phyloP scores from a whole-genome alignment of 2,888 invertebrate genomes.

The Drosophila trichaetosa region DNA sequence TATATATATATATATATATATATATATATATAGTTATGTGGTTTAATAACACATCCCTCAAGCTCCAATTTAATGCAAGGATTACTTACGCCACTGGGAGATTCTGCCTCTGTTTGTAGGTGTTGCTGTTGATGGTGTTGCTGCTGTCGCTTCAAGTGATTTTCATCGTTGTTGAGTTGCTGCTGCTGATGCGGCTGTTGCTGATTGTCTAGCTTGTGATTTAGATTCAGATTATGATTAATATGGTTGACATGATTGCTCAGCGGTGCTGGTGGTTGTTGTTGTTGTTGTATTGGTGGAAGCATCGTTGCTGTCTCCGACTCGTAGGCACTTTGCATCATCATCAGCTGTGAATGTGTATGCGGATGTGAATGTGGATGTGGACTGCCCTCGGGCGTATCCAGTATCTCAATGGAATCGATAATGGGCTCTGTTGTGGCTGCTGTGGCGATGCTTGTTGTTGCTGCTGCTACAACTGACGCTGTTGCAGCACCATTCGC shows the following conservation, averaged over 20 bases:
- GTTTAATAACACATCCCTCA: neutral
- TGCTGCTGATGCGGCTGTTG: constrained; percentile 32
- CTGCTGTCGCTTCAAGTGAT: constrained; percentile 37
- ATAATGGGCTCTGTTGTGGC: constrained; percentile 54
- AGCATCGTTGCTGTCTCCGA: constrained; percentile 27
- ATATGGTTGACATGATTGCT: constrained; percentile 61
- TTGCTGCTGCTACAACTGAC: constrained; percentile 4
- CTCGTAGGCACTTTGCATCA: constrained; percentile 59
- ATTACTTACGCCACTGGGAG: constrained; percentile 67
- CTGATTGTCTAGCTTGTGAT: constrained; percentile 59
- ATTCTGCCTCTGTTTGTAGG: constrained; percentile 49
- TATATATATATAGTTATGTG: neutral
- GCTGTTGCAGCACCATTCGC: constrained; percentile 68
- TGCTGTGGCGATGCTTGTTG: constrained; percentile 15
- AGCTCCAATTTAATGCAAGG: neutral
- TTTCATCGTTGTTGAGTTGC: constrained; percentile 25
- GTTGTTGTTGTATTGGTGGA: constrained; percentile 20
- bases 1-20: neutral
- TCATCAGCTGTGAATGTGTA: constrained; percentile 23
- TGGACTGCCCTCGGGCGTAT: constrained; percentile 83
- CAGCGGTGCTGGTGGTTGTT: constrained; percentile 27
- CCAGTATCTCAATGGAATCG: constrained; percentile 83
- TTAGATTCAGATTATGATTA: constrained; percentile 42
- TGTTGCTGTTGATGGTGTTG: constrained; percentile 49
- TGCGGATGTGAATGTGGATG: constrained; percentile 75